These are phyloP conservation scores for Stichopus horrens DNA, from an alignment of 53 echinoderm and acorn worm genomes.

Conservation along the genomic window DNA sequence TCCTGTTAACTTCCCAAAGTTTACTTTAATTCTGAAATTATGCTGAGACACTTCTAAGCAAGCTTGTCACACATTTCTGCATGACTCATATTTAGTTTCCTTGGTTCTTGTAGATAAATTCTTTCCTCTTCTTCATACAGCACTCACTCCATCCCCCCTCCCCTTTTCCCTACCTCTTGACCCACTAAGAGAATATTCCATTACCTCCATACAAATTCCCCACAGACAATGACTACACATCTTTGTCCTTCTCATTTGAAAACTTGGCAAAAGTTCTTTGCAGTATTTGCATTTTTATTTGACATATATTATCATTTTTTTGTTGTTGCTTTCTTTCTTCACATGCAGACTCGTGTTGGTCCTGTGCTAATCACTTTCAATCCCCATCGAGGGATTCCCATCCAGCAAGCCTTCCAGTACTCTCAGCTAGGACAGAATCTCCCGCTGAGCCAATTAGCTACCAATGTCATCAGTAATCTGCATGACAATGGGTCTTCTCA, in stretches of 20 bases:
- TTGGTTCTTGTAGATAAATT: too few relatives aligned
- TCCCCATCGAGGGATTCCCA: slow-evolving; percentile 73
- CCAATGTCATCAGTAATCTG: slow-evolving; percentile 65
- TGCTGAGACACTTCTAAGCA: too few relatives aligned
- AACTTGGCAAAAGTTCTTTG: neutral
- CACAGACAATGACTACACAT: too few relatives aligned
- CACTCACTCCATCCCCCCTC: too few relatives aligned
- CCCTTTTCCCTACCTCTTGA: too few relatives aligned
- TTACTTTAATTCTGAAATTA: too few relatives aligned
- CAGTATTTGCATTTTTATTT: neutral
- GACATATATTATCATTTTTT: neutral
- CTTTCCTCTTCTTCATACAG: too few relatives aligned
- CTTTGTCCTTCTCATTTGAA: neutral
- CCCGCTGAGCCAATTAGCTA: slow-evolving; percentile 70
- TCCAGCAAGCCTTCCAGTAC: slow-evolving; percentile 83
- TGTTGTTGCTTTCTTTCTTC: neutral
- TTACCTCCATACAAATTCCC: too few relatives aligned
- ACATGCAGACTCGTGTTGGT: slow-evolving; percentile 82
- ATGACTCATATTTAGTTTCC: too few relatives aligned
- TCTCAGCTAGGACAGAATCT: slow-evolving; percentile 62
- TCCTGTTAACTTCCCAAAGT: too few relatives aligned
- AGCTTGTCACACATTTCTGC: too few relatives aligned
- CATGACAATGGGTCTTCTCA: slow-evolving; percentile 84
- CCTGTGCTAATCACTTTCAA: slow-evolving; percentile 81
- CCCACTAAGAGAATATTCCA: too few relatives aligned